Evolutionary conservation across 2,113 vertebrate species (phyloP), one percentile per base, ranked within the genome.

Genomic region (Scophthalmus maximus): DNA sequence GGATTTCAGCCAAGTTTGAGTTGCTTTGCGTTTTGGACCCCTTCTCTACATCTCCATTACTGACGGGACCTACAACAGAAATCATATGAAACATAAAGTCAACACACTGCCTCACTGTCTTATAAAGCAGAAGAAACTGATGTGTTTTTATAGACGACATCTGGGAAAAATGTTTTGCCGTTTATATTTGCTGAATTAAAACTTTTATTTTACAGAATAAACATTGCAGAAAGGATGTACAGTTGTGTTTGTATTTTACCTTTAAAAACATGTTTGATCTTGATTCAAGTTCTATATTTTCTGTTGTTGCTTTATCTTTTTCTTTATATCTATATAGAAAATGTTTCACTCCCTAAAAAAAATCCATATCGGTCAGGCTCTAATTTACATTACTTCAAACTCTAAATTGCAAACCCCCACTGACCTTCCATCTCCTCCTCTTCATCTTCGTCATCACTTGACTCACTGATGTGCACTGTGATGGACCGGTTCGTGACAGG

Each of bases 401-500:
- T 27, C 8, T 10, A 22, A 23, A 27, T n/a, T 26, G n/a, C n/a
- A n/a, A n/a, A n/a, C n/a, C n/a, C n/a, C n/a, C n/a, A 73, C 88
- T 87, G 6, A 97, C 97, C 96, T 95, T 97, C 96, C 1, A 95
- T 91, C 0, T 97, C 96, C 5, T 98, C 96, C 2, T 98, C 96
- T 78, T 98, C 97, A 7, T 99, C 98, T 77, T 99, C 98, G 3
- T 99, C 98, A 68, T 99, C 98, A 23, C 97, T 99, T 49, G 97
- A 99, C 76, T 99, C 98, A 25, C 97, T 99, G 92, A 99, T 94
- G 72, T 98, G 97, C 78, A 99, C 96, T 0, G 97, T 99, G 88
- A 99, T 97, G 38, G 95, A 94, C 47, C 95, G 95, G 89, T 89
- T 96, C 6, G 96, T 98, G 66, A 98, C 95, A 0, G 96, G 92